Conservation (phyloP, 2,113 vertebrate species). For the Salvelinus alpinus region DNA sequence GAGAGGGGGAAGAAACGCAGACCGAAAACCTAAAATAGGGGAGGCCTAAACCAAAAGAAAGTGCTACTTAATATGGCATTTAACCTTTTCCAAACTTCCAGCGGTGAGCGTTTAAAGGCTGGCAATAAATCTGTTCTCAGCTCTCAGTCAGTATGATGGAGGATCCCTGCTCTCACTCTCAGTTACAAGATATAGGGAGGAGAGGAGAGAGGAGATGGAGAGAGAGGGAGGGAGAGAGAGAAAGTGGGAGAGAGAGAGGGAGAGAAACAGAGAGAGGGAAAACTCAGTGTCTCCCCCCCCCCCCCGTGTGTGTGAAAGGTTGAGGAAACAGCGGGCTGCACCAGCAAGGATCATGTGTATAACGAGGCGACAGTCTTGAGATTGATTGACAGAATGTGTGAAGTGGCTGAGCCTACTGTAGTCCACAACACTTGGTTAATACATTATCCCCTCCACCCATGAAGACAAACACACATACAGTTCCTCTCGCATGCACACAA, state of each 20-base stretch:
- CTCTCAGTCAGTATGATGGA: conserved; percentile 43
- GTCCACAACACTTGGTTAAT: not conserved
- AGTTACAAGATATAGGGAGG: conserved; percentile 19
- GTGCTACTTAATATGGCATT: conserved; percentile 58
- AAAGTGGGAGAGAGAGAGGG: conserved; percentile 14
- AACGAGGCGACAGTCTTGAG: conserved; percentile 34
- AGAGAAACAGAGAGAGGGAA: conserved; percentile 24
- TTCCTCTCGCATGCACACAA: not conserved
- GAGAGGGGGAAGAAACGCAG: not conserved
- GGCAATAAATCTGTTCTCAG: conserved; percentile 72
- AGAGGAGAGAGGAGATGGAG: conserved; percentile 73
- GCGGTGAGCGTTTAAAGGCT: conserved; percentile 46
- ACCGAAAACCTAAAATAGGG: not conserved
- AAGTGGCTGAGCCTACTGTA: not conserved
- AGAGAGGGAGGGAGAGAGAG: conserved; percentile 49
- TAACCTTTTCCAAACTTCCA: conserved; percentile 53
- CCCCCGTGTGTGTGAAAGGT: conserved; percentile 42
- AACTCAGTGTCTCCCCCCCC: conserved; percentile 33
- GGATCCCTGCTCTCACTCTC: conserved; percentile 45
- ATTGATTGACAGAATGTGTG: conserved; percentile 33
- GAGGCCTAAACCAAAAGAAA: conserved; percentile 63
- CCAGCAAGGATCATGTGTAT: conserved; percentile 46
- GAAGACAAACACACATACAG: not conserved
- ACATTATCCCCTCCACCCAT: not conserved
- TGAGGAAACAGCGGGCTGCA: conserved; percentile 27